A percentile compares a stretch with the other conserved stretches of the same genome.
Evolutionary conservation across 2,888 invertebrate genomes (phyloP).

Genomic region (Argyresthia goedartella): DNA sequence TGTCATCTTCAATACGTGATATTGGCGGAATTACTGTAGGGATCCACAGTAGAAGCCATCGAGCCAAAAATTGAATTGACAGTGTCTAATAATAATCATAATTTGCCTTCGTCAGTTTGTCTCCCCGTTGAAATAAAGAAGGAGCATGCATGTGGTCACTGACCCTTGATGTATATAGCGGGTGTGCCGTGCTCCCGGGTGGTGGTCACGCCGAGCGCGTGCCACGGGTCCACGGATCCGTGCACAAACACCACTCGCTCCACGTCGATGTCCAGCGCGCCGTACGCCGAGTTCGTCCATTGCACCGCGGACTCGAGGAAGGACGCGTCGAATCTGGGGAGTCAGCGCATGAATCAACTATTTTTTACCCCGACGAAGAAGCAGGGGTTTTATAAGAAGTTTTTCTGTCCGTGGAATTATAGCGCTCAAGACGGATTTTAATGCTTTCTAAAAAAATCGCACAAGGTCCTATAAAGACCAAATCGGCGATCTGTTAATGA

Average conservation of each 20-base stretch:
- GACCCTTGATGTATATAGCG: constrained; percentile 82
- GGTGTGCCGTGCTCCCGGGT: constrained; percentile 71
- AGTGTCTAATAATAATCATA: background rate
- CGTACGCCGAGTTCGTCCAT: constrained; percentile 85
- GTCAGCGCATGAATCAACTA: background rate
- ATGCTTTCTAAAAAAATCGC: too few species aligned
- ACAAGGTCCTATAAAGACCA: too few species aligned
- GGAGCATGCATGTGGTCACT: constrained; percentile 4
- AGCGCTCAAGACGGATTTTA: too few species aligned
- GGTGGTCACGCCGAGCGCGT: constrained; percentile 79
- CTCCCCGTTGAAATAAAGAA: background rate
- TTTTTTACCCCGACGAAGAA: too few species aligned
- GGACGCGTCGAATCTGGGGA: constrained; percentile 68
- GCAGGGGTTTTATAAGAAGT: too few species aligned
- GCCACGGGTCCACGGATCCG: constrained; percentile 92
- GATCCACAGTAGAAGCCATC: too few species aligned
- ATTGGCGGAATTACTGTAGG: too few species aligned
- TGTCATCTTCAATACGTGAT: background rate
- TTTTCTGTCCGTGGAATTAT: too few species aligned
- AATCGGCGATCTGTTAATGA: too few species aligned
- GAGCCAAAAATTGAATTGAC: too few species aligned
- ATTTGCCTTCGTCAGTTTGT: background rate
- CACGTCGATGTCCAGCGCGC: constrained; percentile 77
- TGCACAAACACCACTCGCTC: constrained; percentile 87
- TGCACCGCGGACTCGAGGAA: constrained; percentile 74